phyloP scores from a whole-genome alignment of 2,113 vertebrate species.

The Brachyhypopomus gauderio region DNA sequence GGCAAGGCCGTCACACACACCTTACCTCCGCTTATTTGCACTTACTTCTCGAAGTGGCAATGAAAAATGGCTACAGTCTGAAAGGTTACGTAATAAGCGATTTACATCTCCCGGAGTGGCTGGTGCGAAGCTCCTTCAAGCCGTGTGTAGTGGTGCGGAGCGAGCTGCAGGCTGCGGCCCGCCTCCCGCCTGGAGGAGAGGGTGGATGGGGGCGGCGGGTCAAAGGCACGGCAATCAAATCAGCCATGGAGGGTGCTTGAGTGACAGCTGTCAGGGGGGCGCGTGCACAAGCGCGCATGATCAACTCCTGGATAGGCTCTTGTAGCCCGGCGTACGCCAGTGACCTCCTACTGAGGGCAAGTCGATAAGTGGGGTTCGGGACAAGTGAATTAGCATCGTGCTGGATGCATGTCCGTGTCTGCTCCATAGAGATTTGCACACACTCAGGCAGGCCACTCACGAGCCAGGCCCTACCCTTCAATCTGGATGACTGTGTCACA shows the following conservation, averaged over 20 bases:
- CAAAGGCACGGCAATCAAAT: constrained; percentile 57
- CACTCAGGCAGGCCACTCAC: constrained; percentile 26
- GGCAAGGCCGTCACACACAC: constrained; percentile 43
- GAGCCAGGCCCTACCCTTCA: constrained; percentile 30
- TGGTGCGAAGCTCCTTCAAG: constrained; percentile 40
- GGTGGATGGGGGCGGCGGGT: constrained; percentile 45
- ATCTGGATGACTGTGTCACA: constrained; percentile 33
- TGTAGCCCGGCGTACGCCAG: constrained; percentile 39
- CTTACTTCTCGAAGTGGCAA: constrained; percentile 47
- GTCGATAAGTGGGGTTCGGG: constrained; percentile 16
- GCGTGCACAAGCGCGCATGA: constrained; percentile 47
- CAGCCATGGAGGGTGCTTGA: constrained; percentile 55
- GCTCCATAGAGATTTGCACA: constrained; percentile 36
- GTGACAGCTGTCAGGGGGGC: constrained; percentile 50
- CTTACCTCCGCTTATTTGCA: constrained; percentile 57
- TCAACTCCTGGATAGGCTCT: constrained; percentile 52
- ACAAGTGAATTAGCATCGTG: constrained; percentile 56
- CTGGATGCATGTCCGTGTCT: constrained; percentile 38
- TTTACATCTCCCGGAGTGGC: constrained; percentile 46
- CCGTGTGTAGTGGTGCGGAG: constrained; percentile 27
- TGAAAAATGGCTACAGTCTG: constrained; percentile 51
- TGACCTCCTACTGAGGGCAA: constrained; percentile 35
- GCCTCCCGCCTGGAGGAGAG: constrained; percentile 41
- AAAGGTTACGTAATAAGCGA: constrained; percentile 56
- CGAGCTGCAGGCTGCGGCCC: constrained; percentile 23